These are phyloP conservation scores for Cirrhinus mrigala DNA, from an alignment of 2,797 vertebrate genomes.

Conservation along the genomic window DNA sequence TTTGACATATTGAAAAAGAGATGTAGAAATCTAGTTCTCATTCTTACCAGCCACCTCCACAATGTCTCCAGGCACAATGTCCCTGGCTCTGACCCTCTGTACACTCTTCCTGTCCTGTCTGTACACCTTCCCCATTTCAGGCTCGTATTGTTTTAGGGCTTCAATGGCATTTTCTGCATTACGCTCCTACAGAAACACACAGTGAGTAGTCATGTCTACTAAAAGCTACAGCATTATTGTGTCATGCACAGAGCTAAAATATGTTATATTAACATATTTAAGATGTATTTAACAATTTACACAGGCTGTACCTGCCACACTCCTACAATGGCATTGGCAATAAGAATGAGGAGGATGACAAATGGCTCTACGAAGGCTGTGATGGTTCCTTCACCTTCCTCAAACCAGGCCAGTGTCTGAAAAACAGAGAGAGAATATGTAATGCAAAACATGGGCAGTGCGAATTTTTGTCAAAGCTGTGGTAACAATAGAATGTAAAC, in stretches of 20 bases:
- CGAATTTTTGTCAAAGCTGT: background rate
- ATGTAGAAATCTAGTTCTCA: constrained; percentile 14
- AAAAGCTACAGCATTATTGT: background rate
- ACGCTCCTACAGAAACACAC: constrained; percentile 71
- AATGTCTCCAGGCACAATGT: constrained; percentile 83
- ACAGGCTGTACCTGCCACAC: constrained; percentile 79
- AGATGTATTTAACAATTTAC: background rate
- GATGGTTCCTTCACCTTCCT: constrained; percentile 83
- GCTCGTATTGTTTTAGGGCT: constrained; percentile 83
- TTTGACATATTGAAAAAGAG: background rate
- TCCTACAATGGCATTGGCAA: constrained; percentile 84
- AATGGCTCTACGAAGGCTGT: constrained; percentile 85
- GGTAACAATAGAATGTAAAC: background rate
- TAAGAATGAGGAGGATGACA: constrained; percentile 84
- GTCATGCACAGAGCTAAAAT: background rate
- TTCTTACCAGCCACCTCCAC: constrained; percentile 81
- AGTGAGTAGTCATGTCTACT: background rate
- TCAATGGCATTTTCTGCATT: constrained; percentile 84
- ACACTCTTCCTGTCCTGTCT: constrained; percentile 83
- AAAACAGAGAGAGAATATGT: constrained; percentile 28
- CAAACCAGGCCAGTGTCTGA: constrained; percentile 83
- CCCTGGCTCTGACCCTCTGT: constrained; percentile 79
- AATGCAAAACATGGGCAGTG: background rate
- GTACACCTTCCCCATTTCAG: constrained; percentile 84
- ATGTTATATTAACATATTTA: background rate